Evolutionary conservation across 2,113 vertebrate genomes (phyloP).

Genomic region (Amphilophus citrinellus): DNA sequence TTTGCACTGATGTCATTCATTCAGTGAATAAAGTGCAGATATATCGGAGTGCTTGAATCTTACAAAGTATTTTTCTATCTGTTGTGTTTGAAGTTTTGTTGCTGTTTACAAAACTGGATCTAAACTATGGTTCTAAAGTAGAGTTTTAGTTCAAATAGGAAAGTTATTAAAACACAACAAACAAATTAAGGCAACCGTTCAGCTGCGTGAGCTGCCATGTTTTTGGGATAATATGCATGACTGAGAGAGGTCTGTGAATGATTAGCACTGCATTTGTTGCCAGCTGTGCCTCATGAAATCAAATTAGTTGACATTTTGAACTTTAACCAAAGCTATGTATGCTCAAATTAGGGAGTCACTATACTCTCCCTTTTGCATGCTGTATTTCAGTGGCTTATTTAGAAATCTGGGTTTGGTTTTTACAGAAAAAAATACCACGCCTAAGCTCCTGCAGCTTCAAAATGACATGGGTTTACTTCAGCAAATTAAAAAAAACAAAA

Average conservation of each 20-base stretch:
- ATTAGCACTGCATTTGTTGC: conserved; percentile 71
- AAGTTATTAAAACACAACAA: background rate
- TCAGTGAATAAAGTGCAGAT: background rate
- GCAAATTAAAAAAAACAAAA: background rate
- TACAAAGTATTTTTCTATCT: background rate
- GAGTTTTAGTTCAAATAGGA: background rate
- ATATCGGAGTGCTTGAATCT: background rate
- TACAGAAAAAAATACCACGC: conserved; percentile 25
- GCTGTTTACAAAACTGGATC: background rate
- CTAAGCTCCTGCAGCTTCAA: conserved; percentile 46
- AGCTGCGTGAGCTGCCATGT: conserved; percentile 14
- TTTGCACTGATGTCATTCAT: conserved; percentile 16
- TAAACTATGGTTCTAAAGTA: background rate
- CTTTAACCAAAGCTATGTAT: conserved; percentile 69
- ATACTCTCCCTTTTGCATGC: conserved; percentile 27
- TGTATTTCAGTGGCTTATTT: conserved; percentile 40
- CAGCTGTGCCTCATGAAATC: conserved; percentile 73
- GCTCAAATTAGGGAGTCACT: conserved; percentile 48
- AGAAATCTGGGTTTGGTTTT: conserved; percentile 62
- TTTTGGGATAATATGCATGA: conserved; percentile 34
- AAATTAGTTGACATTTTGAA: conserved; percentile 78
- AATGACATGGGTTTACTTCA: conserved; percentile 56
- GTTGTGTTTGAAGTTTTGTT: no score
- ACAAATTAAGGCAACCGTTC: background rate
- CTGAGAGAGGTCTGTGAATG: conserved; percentile 69